Conservation (phyloP, 2,888 invertebrate species). For the Norana najaformis region DNA sequence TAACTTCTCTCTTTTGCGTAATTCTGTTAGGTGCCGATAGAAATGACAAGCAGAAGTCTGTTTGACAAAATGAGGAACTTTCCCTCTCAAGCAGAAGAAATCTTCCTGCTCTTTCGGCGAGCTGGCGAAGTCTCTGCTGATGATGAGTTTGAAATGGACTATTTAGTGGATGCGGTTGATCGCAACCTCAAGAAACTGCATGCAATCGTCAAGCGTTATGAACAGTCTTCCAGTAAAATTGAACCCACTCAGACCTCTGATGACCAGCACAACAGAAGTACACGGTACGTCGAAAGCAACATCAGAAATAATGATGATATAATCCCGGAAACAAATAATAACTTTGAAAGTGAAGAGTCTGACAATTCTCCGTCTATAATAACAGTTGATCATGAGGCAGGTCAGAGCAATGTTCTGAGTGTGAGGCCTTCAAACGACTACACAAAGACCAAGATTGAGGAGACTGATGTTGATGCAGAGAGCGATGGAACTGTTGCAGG, state of each 20-base stretch:
- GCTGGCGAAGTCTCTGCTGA: conserved; percentile 15
- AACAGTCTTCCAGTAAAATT: not conserved
- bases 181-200: conserved; percentile 25
- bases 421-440: no score
- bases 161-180: conserved; percentile 20
- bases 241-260: not conserved
- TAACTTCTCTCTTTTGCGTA: no score
- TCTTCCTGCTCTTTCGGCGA: not conserved
- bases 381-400: not conserved
- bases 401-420: no score
- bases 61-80: not conserved
- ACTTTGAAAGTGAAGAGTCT: not conserved
- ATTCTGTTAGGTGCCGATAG: no score
- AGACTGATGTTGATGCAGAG: not conserved
- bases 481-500: not conserved
- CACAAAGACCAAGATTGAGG: not conserved
- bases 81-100: not conserved
- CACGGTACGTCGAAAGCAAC: not conserved
- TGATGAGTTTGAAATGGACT: conserved; percentile 32
- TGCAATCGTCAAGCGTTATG: not conserved
- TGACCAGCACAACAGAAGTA: not conserved
- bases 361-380: not conserved
- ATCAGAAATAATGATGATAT: not conserved
- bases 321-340: not conserved
- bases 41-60: not conserved